Evolutionary conservation across 2,113 vertebrate species (phyloP).

Genomic region (Illadopsis cleaveri): DNA sequence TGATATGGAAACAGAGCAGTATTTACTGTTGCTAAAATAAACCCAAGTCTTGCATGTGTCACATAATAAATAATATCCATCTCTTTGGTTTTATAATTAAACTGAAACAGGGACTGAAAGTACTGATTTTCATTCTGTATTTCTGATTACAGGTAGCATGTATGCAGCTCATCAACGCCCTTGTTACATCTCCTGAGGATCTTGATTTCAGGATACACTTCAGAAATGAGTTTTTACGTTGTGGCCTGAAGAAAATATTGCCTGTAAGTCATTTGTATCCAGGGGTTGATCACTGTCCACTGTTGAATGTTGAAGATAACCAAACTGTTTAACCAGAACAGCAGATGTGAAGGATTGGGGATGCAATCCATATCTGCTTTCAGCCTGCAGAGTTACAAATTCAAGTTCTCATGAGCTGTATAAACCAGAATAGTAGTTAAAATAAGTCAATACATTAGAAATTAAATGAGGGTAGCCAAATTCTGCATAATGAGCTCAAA

Average conservation of each 20-base stretch:
- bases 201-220: constrained; percentile 98
- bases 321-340: background rate
- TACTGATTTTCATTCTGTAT: background rate
- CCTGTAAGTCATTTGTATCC: constrained; percentile 81
- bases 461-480: background rate
- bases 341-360: background rate
- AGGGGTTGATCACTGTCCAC: background rate
- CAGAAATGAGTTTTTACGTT: constrained; percentile 94
- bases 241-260: constrained; percentile 90
- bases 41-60: background rate
- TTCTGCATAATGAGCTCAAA: background rate
- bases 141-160: constrained; percentile 86
- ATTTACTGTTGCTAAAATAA: background rate
- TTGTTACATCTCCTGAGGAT: constrained; percentile 95
- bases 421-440: background rate
- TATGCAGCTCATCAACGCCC: constrained; percentile 98
- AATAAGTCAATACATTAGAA: background rate
- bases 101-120: background rate
- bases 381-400: background rate
- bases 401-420: background rate
- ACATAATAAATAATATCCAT: background rate
- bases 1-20: background rate
- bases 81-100: background rate
- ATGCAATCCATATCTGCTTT: background rate
- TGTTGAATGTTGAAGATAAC: background rate